These are phyloP conservation scores for Caretta caretta DNA, from an alignment of 2,113 vertebrate species.

Conservation along the genomic window DNA sequence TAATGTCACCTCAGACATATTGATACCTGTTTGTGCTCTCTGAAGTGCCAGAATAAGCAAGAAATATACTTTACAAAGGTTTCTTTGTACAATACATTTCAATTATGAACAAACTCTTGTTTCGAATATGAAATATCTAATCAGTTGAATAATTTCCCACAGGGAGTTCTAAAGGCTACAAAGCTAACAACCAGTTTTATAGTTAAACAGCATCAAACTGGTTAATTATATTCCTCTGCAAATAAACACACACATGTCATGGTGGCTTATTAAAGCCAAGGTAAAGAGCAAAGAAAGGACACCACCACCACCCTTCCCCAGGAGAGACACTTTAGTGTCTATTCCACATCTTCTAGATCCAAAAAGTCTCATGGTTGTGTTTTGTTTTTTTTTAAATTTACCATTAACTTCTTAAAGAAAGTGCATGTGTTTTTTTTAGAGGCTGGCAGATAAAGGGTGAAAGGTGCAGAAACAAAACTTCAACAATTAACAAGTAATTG, in stretches of 20 bases:
- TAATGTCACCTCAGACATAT: neutral
- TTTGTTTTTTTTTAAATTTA: neutral
- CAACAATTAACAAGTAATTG: neutral
- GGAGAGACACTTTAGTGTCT: neutral
- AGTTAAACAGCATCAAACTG: neutral
- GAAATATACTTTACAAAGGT: neutral
- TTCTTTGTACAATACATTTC: conserved; percentile 32
- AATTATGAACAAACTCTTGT: neutral
- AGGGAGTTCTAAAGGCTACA: neutral
- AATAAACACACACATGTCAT: neutral
- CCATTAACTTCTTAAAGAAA: neutral
- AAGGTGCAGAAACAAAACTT: neutral
- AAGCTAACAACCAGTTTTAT: neutral
- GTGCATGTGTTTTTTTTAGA: neutral
- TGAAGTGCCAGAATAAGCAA: neutral
- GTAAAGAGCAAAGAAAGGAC: neutral
- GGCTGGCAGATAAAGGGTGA: neutral
- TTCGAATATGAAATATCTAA: neutral
- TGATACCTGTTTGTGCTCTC: neutral
- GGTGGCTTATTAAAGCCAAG: neutral
- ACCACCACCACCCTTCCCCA: neutral
- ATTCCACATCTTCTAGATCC: neutral
- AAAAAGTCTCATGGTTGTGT: neutral
- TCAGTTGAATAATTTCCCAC: neutral
- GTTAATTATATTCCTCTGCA: neutral